Evolutionary conservation across 2,113 vertebrate genomes (phyloP).

Genomic region (Mesoclemmys tuberculata): DNA sequence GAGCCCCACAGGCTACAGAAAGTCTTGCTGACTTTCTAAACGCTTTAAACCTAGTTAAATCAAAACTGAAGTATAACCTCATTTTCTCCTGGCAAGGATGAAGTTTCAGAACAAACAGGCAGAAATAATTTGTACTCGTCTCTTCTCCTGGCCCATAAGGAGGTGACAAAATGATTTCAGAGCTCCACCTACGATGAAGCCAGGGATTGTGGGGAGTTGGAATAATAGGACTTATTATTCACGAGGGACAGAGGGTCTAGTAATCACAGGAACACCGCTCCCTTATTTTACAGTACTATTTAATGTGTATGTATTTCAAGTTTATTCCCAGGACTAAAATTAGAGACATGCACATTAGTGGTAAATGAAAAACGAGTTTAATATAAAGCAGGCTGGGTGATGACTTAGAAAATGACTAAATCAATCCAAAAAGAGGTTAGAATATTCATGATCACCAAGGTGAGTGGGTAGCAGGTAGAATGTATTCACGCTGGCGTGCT

Average conservation of each 20-base stretch:
- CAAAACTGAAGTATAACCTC: not conserved
- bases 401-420: constrained; percentile 53
- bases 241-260: constrained; percentile 49
- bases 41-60: not conserved
- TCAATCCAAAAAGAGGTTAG: constrained; percentile 49
- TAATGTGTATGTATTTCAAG: not conserved
- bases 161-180: not conserved
- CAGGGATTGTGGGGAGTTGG: not conserved
- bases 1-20: not conserved
- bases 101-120: not conserved
- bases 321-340: constrained; percentile 53
- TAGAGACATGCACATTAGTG: not conserved
- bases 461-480: constrained; percentile 1
- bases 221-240: constrained; percentile 14
- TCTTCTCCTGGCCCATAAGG: not conserved
- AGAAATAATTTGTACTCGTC: not conserved
- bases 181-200: constrained; percentile 12
- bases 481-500: not conserved
- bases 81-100: not conserved
- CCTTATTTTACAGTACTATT: constrained; percentile 16
- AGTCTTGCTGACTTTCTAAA: not conserved
- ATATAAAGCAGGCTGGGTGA: constrained; percentile 40
- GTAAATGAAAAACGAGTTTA: constrained; percentile 38
- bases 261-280: constrained; percentile 29
- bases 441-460: constrained; percentile 35